Base-by-base conservation (phyloP, 2,797 vertebrate species). In the Ispidina picta region DNA sequence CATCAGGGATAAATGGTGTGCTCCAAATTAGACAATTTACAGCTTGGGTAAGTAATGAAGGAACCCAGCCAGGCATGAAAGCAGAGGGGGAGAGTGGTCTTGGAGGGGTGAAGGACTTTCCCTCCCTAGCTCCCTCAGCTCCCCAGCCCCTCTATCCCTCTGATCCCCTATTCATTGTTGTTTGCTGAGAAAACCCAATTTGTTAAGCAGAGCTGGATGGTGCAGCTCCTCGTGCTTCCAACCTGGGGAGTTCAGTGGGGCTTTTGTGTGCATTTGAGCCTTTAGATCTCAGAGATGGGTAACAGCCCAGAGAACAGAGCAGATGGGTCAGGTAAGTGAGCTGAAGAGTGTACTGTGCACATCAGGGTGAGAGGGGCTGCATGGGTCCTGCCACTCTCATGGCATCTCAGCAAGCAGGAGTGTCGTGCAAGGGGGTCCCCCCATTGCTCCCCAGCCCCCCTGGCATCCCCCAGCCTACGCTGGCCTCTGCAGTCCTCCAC, bases 1-100 rank as follows among this genome's bases (percentile, higher is more conserved):
- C 94, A 95, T 97, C 94, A 93, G 96, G 95, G 96, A 96, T 95
- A 96, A 96, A 96, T 89, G 86, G 73, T 89, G 93, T 95, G 70
- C 89, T 96, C 81, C 89, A 94, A 94, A 95, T 94, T 88, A 96
- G 94, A 90, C 94, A 90, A 92, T 96, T 95, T 95, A 88, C 90
- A 95, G 95, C 94, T 95, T 90, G 94, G 95, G 62, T 94, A 95
- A 91, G 93, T 95, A 93, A 92, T 89, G 89, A 95, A 82, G 74
- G 74, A 96, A 89, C 41, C 29, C 59, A 81, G 65, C 52, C 28
- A 1, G 76, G 94, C 7, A 5, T 92, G 90, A 87, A 93, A 85
- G 88, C 10, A 2, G 73, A 84, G 78, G 49, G 78, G 43, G 81
- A 90, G 63, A 82, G n/a, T 37, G 74, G 95, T 75, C 64, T 86